These are phyloP conservation scores for Chrosomus eos DNA, from an alignment of 2,797 vertebrate species.

Conservation along the genomic window DNA sequence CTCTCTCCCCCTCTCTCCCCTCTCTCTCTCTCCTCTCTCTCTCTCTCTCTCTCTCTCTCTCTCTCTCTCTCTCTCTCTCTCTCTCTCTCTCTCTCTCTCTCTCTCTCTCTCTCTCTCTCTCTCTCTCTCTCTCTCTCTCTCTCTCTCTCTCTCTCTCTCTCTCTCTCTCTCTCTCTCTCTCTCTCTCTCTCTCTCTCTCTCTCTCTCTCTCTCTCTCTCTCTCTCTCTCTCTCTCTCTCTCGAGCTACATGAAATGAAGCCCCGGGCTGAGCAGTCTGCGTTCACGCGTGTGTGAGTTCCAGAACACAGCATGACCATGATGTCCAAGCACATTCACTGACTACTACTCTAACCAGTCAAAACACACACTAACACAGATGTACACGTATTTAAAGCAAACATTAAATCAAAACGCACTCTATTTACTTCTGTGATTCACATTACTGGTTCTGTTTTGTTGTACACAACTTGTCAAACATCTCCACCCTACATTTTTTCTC, in stretches of 20 bases:
- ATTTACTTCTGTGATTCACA: not conserved
- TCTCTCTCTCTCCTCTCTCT: constrained; percentile 14
- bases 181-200: constrained; percentile 17
- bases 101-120: constrained; percentile 14
- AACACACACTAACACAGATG: constrained; percentile 8
- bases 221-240: constrained; percentile 13
- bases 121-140: constrained; percentile 14
- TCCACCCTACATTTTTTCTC: not conserved
- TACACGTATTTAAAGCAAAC: not conserved
- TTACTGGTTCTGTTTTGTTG: not conserved
- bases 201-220: constrained; percentile 16
- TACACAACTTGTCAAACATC: not conserved
- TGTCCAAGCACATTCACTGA: constrained; percentile 44
- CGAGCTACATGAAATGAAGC: constrained; percentile 28
- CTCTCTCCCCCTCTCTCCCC: not conserved
- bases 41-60: not conserved
- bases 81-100: constrained; percentile 23
- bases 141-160: constrained; percentile 20
- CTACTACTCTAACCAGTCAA: constrained; percentile 43
- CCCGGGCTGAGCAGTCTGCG: constrained; percentile 20
- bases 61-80: constrained; percentile 16
- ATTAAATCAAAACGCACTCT: not conserved
- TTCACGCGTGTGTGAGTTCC: constrained; percentile 56
- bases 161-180: constrained; percentile 25
- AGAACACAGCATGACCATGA: constrained; percentile 39